These are phyloP conservation scores for Brassicogethes aeneus DNA, from an alignment of 2,888 invertebrate genomes.

Conservation along the genomic window DNA sequence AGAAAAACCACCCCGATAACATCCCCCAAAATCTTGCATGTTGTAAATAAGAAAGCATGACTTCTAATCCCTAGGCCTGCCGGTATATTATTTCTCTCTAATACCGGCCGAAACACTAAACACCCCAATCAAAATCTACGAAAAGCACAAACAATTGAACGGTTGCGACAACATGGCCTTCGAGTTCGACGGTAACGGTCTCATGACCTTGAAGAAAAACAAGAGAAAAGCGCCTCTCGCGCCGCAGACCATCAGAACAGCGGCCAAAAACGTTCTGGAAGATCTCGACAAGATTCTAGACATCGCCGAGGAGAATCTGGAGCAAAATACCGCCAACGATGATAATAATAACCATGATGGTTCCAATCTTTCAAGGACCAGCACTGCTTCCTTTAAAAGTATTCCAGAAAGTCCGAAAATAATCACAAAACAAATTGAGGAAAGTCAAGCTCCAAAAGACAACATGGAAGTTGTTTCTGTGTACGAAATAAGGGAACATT, in stretches of 20 bases:
- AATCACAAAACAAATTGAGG: too few relatives aligned
- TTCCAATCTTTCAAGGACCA: too few relatives aligned
- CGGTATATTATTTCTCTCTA: constrained; percentile 32
- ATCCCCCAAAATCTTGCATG: constrained; percentile 16
- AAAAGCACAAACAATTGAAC: constrained; percentile 1
- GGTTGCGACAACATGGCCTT: constrained; percentile 10
- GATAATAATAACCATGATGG: too few relatives aligned
- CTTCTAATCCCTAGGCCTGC: constrained; percentile 32
- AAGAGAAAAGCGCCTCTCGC: constrained; percentile 14
- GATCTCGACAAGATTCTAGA: constrained; percentile 23
- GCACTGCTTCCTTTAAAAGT: too few relatives aligned
- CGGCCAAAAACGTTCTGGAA: constrained; percentile 18
- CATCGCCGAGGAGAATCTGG: constrained; percentile 11
- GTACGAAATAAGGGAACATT: too few relatives aligned
- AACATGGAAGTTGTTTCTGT: too few relatives aligned
- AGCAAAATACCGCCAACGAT: not conserved
- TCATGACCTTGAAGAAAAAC: constrained; percentile 11
- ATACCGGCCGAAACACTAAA: too few relatives aligned
- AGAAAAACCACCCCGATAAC: too few relatives aligned
- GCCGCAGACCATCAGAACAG: constrained; percentile 8
- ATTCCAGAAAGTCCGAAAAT: too few relatives aligned
- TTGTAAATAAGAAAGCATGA: constrained; percentile 30
- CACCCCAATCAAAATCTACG: too few relatives aligned
- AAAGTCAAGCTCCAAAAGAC: too few relatives aligned
- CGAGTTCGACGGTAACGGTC: constrained; percentile 8